A percentile compares a stretch with the other conserved stretches of the same genome.
Conservation (phyloP, 2,797 vertebrate genomes). For the Anas flavirostris region DNA sequence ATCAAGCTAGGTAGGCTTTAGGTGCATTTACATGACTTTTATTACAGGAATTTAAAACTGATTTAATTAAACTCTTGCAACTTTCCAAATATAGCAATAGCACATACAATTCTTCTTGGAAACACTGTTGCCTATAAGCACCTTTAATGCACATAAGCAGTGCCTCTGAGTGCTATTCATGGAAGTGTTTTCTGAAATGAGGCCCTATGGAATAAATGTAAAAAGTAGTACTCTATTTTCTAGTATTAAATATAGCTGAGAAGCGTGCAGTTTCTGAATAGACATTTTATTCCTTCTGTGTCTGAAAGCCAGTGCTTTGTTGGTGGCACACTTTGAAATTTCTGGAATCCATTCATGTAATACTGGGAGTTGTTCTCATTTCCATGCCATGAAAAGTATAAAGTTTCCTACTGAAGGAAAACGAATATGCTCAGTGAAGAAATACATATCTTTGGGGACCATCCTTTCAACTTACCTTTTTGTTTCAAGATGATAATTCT, state of each 20-base stretch:
- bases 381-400: neutral
- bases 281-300: neutral
- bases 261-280: neutral
- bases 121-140: neutral
- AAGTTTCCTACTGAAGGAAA: neutral
- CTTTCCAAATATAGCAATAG: neutral
- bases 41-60: neutral
- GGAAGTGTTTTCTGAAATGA: constrained; percentile 21
- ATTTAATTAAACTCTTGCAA: neutral
- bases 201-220: neutral
- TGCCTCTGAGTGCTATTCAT: neutral
- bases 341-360: neutral
- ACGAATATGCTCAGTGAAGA: neutral
- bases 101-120: neutral
- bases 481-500: neutral
- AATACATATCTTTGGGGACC: neutral
- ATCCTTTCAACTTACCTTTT: neutral
- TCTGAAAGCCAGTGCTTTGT: neutral
- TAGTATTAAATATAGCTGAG: constrained; percentile 12
- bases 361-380: neutral
- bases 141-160: neutral
- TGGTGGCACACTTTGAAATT: neutral
- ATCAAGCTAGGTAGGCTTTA: neutral
- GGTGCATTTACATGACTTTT: neutral
- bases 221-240: constrained; percentile 18